Evolutionary conservation across 2,113 vertebrate species (phyloP).

Genomic region (Clarias magur): DNA sequence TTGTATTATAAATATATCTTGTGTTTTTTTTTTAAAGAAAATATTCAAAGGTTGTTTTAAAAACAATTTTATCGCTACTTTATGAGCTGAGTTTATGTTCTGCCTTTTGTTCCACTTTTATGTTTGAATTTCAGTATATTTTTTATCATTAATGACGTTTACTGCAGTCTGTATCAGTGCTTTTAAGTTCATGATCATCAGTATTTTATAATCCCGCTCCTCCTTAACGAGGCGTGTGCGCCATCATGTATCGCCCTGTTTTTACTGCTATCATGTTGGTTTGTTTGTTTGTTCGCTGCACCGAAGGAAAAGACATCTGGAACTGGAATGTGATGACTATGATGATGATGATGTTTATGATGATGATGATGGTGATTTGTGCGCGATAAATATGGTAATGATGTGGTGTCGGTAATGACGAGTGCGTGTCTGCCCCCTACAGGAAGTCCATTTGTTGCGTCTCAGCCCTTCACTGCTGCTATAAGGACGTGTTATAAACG

Average conservation of each 20-base stretch:
- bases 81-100: conserved; percentile 62
- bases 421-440: background rate
- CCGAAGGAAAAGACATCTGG: background rate
- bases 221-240: background rate
- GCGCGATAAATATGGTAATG: background rate
- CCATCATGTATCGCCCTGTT: no score
- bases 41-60: conserved; percentile 82
- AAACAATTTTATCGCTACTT: background rate
- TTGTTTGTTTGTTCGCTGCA: background rate
- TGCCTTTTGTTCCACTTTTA: conserved; percentile 43
- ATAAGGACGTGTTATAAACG: conserved; percentile 80
- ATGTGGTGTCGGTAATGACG: background rate
- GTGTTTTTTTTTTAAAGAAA: conserved; percentile 81
- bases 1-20: conserved; percentile 90
- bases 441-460: conserved; percentile 62
- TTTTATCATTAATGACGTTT: background rate
- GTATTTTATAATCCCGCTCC: background rate
- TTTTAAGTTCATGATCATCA: background rate
- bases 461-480: conserved; percentile 90
- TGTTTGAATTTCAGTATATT: background rate
- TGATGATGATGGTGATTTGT: background rate
- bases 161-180: background rate
- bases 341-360: background rate
- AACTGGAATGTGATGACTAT: background rate
- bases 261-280: no score